Conservation (phyloP, 2,888 invertebrate genomes). For the Drosophila picticornis region DNA sequence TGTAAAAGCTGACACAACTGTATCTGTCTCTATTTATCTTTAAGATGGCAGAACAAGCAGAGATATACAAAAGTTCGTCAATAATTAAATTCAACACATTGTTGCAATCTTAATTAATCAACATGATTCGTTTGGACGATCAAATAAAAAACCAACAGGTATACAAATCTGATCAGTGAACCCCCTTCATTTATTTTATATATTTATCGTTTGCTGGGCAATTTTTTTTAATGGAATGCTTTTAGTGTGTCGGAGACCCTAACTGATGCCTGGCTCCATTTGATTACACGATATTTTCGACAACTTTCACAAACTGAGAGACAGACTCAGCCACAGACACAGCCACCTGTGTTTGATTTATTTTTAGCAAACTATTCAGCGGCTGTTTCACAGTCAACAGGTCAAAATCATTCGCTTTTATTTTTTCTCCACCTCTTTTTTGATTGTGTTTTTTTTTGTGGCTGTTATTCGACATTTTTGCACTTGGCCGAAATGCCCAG, state of each 20-base stretch:
- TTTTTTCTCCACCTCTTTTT: neutral
- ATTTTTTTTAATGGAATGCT: constrained; percentile 8
- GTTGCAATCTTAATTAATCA: neutral
- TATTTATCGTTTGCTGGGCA: neutral
- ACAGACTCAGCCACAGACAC: neutral
- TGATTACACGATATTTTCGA: constrained; percentile 44
- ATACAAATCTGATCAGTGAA: neutral
- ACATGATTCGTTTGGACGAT: neutral
- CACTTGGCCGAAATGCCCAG: constrained; percentile 57
- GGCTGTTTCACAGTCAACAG: constrained; percentile 59
- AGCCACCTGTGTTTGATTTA: constrained; percentile 52
- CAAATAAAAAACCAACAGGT: neutral
- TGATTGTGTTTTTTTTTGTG: neutral
- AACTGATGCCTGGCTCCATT: constrained; percentile 19
- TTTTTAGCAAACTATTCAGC: constrained; percentile 58
- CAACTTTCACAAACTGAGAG: constrained; percentile 48
- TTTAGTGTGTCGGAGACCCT: constrained; percentile 2
- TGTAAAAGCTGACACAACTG: neutral
- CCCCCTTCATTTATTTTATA: too few species aligned
- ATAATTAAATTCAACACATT: neutral
- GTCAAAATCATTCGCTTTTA: constrained; percentile 31
- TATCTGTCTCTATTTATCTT: neutral
- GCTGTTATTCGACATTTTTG: constrained; percentile 34
- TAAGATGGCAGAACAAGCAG: neutral
- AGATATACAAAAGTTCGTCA: neutral